Base-by-base conservation (phyloP, 2,888 invertebrate genomes). In the Microctonus hyperodae region DNA sequence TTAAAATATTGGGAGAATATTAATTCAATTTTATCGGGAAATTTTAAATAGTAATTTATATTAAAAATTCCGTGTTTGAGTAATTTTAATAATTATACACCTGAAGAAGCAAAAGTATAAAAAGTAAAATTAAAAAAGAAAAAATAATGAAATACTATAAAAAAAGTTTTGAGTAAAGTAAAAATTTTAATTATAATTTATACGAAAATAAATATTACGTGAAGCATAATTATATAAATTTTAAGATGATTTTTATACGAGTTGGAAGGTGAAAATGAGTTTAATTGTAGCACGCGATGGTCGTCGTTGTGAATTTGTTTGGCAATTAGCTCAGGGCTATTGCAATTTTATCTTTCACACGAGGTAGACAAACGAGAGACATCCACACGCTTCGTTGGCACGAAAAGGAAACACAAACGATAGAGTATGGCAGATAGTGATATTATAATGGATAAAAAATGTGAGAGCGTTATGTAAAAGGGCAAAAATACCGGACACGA, bases 201-300 rank as follows among this genome's bases (percentile, higher is more conserved):
- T 16, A 44, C 16, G 16, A n/a, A 44, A 16, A 44, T 44, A 44
- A 44, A 44, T 44, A 44, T 44, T 44, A 1, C 9, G 16, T 16
- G 13, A 1, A 37, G 6, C 44, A 44, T 5, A 20, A 5, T 7
- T 7, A 44, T 44, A 16, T 7, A 44, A n/a, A 16, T 9, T 16
- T 16, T 44, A 16, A 44, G 4, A 9, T 16, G 16, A 44, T 44
- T 44, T 44, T 44, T 44, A 44, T 44, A 7, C 9, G 37, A 22
- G 44, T 16, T 40, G 40, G 35, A 40, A 58, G 35, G 58, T 58
- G 58, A 58, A 58, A 58, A 58, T 58, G 58, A 58, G 58, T 58
- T 58, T 58, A 40, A 58, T 58, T 40, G n/a, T 16, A 44, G 40
- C 58, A 58, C 58, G 58, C 58, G 40, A 58, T 58, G 22, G 58